Conservation (phyloP, 23 tunicate species). For the Botrylloides violaceus region DNA sequence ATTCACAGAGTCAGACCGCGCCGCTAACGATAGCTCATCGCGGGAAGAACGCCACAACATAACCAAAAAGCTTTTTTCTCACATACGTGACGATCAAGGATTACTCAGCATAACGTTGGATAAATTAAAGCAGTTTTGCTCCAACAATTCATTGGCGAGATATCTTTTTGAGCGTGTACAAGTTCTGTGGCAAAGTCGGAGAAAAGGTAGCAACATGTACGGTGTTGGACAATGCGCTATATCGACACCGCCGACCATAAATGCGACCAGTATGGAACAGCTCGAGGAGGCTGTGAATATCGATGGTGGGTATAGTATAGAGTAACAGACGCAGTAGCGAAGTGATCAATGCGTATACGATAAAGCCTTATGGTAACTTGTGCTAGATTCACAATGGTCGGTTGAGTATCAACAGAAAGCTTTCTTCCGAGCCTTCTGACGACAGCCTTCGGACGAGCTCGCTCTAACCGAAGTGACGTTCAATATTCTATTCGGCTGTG, state of each 20-base stretch:
- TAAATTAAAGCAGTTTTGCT: background rate
- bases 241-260: background rate
- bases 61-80: background rate
- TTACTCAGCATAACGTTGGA: background rate
- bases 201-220: background rate
- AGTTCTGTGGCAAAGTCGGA: background rate
- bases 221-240: conserved; percentile 11
- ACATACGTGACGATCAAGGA: background rate
- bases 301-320: conserved; percentile 8
- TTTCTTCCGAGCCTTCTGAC: no score
- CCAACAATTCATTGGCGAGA: conserved; percentile 7
- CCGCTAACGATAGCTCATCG: background rate
- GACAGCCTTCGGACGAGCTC: no score
- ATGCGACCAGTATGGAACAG: conserved; percentile 7
- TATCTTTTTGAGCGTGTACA: background rate
- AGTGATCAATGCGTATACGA: no score
- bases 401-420: no score
- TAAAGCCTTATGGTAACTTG: no score
- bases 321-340: no score
- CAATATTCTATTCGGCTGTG: no score
- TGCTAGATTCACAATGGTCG: no score
- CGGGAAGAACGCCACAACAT: background rate
- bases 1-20: background rate
- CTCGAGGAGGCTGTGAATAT: conserved; percentile 18
- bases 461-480: no score